Evolutionary conservation across 2,888 invertebrate species (phyloP), one percentile per base, ranked within the genome.

Genomic region (Oithona nana): DNA sequence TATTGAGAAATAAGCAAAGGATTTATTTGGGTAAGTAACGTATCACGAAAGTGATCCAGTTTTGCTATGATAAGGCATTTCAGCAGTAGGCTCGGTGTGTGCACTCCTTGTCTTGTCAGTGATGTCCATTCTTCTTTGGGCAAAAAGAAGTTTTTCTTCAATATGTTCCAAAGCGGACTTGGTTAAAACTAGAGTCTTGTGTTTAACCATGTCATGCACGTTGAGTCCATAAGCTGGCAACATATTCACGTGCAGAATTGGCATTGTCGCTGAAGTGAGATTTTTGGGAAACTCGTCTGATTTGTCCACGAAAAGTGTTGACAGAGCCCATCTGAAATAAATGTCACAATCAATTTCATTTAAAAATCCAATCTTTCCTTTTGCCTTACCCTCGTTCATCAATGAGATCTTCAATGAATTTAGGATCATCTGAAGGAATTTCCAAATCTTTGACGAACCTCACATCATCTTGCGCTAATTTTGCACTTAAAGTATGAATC

Each of bases 141-240:
- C 54, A 52, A 52, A 52, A 52, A 90, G 71, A 65, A 90, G 71
- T 70, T 80, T 83, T 58, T 85, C 81, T 75, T 95, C 90, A 66
- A 97, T 81, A 70, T 79, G 79, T 69, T 90, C 84, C 1, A 88
- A 81, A 0, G 95, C 94, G 54, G 81, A 79, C 66, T 83, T 75
- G 0, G 94, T 93, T 1, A 97, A 72, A 3, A 97, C 83, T 11
- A 98, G 75, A 0, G 94, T 95, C 66, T 89, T 86, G 73, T 97
- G 88, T 75, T 98, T 98, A 65, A 98, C 72, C 88, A 98, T 93
- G 39, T 94, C 93, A 75, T 85, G 86, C 0, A 94, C 92, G 77
- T 98, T 98, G 20, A 98, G 77, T 30, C 81, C 89, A 75, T 93
- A 97, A 0, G 83, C 83, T 11, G 98, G 98, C 89, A 98, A 92